phyloP scores from a whole-genome alignment of 30 jellyfish, hydroid and myxozoan species.

The Sanderia malayensis region DNA sequence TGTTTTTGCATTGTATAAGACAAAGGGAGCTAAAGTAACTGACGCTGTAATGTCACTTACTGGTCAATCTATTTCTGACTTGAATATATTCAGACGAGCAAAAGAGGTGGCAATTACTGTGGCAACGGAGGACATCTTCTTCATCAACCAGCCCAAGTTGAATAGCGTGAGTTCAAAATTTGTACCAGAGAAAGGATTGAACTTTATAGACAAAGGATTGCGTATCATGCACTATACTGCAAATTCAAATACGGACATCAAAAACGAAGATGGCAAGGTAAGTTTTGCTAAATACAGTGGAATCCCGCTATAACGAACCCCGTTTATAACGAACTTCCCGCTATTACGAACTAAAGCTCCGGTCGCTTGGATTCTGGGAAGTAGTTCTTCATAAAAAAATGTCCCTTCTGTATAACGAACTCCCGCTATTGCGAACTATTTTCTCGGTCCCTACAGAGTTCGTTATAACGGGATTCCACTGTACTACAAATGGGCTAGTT shows the following conservation, averaged over 20 bases:
- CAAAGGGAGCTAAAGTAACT: slow-evolving; percentile 1
- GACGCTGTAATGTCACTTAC: not conserved
- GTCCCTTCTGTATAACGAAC: too few relatives aligned
- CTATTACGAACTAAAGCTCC: too few relatives aligned
- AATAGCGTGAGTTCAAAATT: not conserved
- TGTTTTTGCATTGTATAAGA: not conserved
- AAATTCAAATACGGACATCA: slow-evolving; percentile 27
- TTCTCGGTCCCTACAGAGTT: too few relatives aligned
- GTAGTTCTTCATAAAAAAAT: too few relatives aligned
- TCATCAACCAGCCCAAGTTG: slow-evolving; percentile 11
- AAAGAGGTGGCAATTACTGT: slow-evolving; percentile 33
- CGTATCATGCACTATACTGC: slow-evolving; percentile 12
- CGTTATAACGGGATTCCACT: too few relatives aligned
- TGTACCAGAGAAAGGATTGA: slow-evolving; percentile 30
- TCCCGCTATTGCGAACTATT: too few relatives aligned
- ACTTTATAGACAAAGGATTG: slow-evolving; percentile 9
- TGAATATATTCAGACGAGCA: slow-evolving; percentile 9
- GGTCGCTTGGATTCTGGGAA: too few relatives aligned
- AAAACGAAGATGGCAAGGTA: slow-evolving; percentile 10
- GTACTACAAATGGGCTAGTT: not conserved
- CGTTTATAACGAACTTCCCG: too few relatives aligned
- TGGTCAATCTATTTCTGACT: slow-evolving; percentile 5
- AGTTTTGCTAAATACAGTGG: not conserved
- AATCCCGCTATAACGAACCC: too few relatives aligned
- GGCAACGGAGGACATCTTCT: slow-evolving; percentile 1